Percentiles rank a stretch among this genome's conserved stretches.
These are phyloP conservation scores for Rhinella marina DNA, from an alignment of 2,797 vertebrate species.

Conservation along the genomic window DNA sequence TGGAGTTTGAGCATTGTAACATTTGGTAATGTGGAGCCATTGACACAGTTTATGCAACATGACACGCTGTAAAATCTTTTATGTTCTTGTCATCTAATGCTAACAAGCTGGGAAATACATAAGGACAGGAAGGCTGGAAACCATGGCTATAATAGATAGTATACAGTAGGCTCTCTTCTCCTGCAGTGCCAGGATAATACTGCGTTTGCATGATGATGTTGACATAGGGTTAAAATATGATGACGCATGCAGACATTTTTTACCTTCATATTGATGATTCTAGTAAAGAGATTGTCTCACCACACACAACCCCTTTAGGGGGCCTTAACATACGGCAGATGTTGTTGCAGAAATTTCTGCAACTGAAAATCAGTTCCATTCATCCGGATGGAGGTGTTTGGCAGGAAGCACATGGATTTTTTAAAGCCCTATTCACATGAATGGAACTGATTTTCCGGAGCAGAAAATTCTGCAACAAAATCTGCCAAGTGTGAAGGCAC, in stretches of 20 bases:
- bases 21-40: slow-evolving; percentile 21
- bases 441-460: no score
- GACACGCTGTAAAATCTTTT: slow-evolving; percentile 21
- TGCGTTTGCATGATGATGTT: neutral
- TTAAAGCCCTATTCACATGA: no score
- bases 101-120: neutral
- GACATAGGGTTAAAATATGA: neutral
- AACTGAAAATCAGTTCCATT: no score
- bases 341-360: no score
- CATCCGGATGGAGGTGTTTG: no score
- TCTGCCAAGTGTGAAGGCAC: no score
- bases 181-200: neutral
- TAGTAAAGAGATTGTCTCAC: neutral
- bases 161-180: no score
- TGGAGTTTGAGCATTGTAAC: slow-evolving; percentile 17
- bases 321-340: no score
- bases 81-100: neutral
- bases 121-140: neutral
- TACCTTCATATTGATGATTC: neutral
- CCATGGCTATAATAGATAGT: neutral
- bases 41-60: slow-evolving; percentile 42
- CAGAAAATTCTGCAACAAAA: no score
- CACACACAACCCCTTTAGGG: neutral
- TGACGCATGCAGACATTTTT: neutral
- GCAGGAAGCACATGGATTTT: no score